phyloP scores from a whole-genome alignment of 2,113 vertebrate genomes.

The Trichechus manatus region DNA sequence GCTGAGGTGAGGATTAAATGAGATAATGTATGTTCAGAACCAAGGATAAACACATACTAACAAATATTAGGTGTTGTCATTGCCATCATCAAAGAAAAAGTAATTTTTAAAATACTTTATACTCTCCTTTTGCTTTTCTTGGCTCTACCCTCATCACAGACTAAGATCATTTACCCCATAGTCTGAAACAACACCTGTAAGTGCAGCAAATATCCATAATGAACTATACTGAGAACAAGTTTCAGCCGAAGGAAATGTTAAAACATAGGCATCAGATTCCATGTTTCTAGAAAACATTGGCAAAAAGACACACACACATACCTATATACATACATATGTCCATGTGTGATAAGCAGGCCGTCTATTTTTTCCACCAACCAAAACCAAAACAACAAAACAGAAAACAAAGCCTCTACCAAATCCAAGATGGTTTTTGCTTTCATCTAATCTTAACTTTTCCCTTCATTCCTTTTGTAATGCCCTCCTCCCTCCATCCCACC shows the following conservation, averaged over 20 bases:
- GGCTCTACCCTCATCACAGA: not conserved
- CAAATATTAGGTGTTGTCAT: not conserved
- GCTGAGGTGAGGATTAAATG: not conserved
- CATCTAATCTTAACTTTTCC: slow-evolving; percentile 33
- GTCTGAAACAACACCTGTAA: not conserved
- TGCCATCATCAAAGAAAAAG: not conserved
- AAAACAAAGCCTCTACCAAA: not conserved
- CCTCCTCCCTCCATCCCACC: not conserved
- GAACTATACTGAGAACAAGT: not conserved
- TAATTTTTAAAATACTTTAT: not conserved
- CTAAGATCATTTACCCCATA: not conserved
- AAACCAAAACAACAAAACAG: not conserved
- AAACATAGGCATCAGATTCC: not conserved
- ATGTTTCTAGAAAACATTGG: not conserved
- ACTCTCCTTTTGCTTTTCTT: not conserved
- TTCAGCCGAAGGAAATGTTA: not conserved
- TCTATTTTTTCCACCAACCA: slow-evolving; percentile 11
- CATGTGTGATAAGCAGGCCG: not conserved
- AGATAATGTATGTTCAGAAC: not conserved
- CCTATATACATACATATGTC: too few relatives aligned
- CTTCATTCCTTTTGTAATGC: slow-evolving; percentile 21
- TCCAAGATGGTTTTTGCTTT: not conserved
- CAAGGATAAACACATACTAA: not conserved
- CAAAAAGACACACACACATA: not conserved
- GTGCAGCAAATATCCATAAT: not conserved